These are phyloP conservation scores for Albula goreensis DNA, from an alignment of 2,113 vertebrate species.

Conservation along the genomic window DNA sequence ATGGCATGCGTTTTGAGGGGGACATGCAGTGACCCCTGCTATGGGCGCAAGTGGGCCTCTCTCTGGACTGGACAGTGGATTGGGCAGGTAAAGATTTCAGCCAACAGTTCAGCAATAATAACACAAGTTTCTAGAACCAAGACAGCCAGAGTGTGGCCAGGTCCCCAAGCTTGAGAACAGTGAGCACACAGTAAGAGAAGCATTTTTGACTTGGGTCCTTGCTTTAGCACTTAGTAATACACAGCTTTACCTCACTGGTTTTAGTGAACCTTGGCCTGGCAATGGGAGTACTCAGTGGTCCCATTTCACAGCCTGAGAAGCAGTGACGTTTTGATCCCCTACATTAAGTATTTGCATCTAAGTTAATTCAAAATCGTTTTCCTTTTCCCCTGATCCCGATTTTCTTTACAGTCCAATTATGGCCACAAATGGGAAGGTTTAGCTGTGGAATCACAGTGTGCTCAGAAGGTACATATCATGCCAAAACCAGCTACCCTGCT, in stretches of 20 bases:
- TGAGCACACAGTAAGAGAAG: conserved; percentile 22
- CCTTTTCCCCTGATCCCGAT: not conserved
- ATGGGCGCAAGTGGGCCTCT: conserved; percentile 11
- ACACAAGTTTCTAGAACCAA: not conserved
- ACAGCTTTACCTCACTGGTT: not conserved
- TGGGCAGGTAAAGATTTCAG: conserved; percentile 4
- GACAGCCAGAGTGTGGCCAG: conserved; percentile 10
- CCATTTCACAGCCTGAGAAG: not conserved
- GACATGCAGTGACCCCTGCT: not conserved
- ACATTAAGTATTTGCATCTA: conserved; percentile 11
- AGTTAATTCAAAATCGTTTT: not conserved
- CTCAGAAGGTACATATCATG: conserved; percentile 30
- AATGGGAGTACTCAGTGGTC: not conserved
- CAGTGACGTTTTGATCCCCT: not conserved
- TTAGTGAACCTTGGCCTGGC: not conserved
- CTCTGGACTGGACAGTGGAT: conserved; percentile 13
- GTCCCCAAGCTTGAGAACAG: not conserved
- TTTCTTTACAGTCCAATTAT: not conserved
- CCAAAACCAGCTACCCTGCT: conserved; percentile 14
- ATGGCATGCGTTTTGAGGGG: not conserved
- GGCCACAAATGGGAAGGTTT: not conserved
- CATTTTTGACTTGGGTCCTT: conserved; percentile 40
- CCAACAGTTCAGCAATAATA: conserved; percentile 7
- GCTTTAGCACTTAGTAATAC: conserved; percentile 38
- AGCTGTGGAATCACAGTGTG: conserved; percentile 2